Evolutionary conservation across 2,888 invertebrate species (phyloP).

Genomic region (Perizoma flavofasciatum): DNA sequence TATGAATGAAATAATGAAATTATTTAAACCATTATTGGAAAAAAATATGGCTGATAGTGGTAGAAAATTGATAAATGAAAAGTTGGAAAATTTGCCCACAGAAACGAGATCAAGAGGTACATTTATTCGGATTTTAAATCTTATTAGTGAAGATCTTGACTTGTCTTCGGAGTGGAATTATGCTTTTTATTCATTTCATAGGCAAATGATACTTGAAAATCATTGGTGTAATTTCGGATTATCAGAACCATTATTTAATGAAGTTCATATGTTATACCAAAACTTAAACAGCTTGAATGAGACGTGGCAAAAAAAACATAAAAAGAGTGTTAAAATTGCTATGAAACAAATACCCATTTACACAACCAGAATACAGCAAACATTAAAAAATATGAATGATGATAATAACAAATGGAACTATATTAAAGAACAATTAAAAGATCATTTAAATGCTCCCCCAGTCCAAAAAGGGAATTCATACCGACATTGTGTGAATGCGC

Average conservation of each 20-base stretch:
- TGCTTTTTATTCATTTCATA: no score
- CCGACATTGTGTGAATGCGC: no score
- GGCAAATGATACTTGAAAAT: not conserved
- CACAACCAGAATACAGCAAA: not conserved
- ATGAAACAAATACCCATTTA: slow-evolving; percentile 1
- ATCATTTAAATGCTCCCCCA: not conserved
- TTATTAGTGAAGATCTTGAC: no score
- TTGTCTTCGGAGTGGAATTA: no score
- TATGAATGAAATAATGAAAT: slow-evolving; percentile 10
- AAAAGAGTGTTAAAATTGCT: not conserved
- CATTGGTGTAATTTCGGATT: not conserved
- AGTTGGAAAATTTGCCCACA: not conserved
- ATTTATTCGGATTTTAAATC: no score
- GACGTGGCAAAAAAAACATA: not conserved
- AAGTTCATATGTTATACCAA: not conserved
- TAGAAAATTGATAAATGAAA: slow-evolving; percentile 1
- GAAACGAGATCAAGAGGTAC: not conserved
- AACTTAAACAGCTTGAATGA: not conserved
- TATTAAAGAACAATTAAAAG: slow-evolving; percentile 1
- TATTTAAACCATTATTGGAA: slow-evolving; percentile 17
- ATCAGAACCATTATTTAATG: not conserved
- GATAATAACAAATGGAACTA: slow-evolving; percentile 2
- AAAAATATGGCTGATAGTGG: slow-evolving; percentile 10
- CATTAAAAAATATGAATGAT: slow-evolving; percentile 5
- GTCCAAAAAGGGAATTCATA: no score